Evolutionary conservation across 2,888 invertebrate species (phyloP).

Genomic region (Syritta pipiens): DNA sequence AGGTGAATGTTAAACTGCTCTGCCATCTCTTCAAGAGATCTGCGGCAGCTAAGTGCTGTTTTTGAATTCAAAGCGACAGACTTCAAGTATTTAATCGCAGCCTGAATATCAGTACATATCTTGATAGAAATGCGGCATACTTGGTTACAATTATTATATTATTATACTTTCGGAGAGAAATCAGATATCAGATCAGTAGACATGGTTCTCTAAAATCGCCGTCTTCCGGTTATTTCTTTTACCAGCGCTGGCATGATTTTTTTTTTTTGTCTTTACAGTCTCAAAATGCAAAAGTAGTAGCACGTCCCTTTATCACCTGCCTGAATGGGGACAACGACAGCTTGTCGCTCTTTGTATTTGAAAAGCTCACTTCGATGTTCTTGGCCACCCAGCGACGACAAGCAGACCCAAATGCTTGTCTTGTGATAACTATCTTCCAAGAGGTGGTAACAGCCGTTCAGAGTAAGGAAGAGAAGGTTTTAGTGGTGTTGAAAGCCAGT

Average conservation of each 20-base stretch:
- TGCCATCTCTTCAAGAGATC: too few species aligned
- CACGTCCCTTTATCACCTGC: constrained; percentile 75
- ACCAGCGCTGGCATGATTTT: too few species aligned
- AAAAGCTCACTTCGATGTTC: constrained; percentile 75
- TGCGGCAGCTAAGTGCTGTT: too few species aligned
- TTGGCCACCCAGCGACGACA: constrained; percentile 76
- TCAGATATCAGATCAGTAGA: too few species aligned
- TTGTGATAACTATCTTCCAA: constrained; percentile 76
- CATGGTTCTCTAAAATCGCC: too few species aligned
- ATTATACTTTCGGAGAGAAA: background rate
- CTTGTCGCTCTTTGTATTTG: constrained; percentile 75
- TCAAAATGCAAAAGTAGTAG: constrained; percentile 74
- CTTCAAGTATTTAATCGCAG: too few species aligned
- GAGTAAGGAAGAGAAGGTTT: constrained; percentile 67
- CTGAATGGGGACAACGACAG: constrained; percentile 73
- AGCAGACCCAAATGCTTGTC: constrained; percentile 74
- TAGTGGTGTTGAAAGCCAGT: constrained; percentile 74
- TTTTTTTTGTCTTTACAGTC: constrained; percentile 58
- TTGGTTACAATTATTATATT: too few species aligned
- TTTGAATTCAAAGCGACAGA: too few species aligned
- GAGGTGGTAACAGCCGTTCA: constrained; percentile 73
- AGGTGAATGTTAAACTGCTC: too few species aligned
- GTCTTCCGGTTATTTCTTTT: too few species aligned
- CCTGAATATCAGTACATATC: too few species aligned
- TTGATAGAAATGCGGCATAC: too few species aligned